Percentiles rank a stretch among this genome's conserved stretches.
Evolutionary conservation across 2,797 vertebrate species (phyloP).

Genomic region (Manis javanica): DNA sequence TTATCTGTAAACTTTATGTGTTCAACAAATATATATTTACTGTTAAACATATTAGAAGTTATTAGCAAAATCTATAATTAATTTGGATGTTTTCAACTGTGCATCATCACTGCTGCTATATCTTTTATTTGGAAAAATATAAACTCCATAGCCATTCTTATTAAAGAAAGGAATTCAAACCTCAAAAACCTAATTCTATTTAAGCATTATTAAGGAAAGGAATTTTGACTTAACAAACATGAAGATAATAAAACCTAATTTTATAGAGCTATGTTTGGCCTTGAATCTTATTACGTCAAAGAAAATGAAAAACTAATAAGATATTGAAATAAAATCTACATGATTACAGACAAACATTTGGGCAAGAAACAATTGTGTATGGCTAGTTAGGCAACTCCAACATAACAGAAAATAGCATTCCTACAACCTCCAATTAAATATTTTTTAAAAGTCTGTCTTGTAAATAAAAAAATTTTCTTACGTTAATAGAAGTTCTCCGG

Average conservation of each 20-base stretch:
- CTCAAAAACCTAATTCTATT: constrained; percentile 70
- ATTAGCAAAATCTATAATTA: constrained; percentile 49
- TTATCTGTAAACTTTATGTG: constrained; percentile 64
- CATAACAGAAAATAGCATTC: constrained; percentile 29
- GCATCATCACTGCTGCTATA: constrained; percentile 8
- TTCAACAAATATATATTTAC: constrained; percentile 51
- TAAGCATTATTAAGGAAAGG: constrained; percentile 58
- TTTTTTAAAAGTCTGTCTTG: constrained; percentile 24
- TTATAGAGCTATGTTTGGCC: constrained; percentile 66
- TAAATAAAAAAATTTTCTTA: neutral
- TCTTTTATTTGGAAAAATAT: constrained; percentile 74
- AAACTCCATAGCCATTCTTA: constrained; percentile 45
- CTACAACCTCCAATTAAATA: neutral
- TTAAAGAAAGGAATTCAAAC: constrained; percentile 75
- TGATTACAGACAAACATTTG: constrained; percentile 65
- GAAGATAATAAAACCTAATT: constrained; percentile 70
- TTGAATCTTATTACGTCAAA: constrained; percentile 66
- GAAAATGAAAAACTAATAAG: constrained; percentile 68
- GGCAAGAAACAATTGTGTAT: constrained; percentile 13
- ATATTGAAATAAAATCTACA: constrained; percentile 59
- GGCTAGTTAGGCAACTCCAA: constrained; percentile 46
- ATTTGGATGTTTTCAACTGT: constrained; percentile 57
- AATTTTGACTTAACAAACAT: constrained; percentile 71
- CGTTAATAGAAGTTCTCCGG: neutral
- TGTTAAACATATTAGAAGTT: neutral